Base-by-base conservation (phyloP, 2,888 invertebrate genomes). In the Dendrolimus houi region DNA sequence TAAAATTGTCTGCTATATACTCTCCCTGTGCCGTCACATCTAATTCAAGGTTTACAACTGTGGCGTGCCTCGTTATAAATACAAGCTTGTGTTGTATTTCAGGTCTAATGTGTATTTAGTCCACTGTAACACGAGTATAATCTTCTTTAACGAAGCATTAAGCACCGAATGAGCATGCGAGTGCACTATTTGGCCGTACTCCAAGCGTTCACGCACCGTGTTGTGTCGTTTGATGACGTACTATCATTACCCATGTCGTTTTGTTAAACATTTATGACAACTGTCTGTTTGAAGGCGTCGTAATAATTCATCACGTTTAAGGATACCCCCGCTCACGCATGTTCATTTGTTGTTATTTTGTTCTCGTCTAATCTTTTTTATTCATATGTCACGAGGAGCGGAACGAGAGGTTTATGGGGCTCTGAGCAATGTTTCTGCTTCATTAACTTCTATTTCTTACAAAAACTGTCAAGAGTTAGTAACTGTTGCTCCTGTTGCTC, bases 151-250 rank as follows among this genome's bases (percentile, higher is more conserved):
- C 66, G 62, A 67, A 67, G 65, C 70, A 65, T 71, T 62, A 62
- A 76, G 75, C 85, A 87, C 79, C 81, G 74, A 79, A 85, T 85
- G 85, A 83, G 87, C 88, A 89, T 90, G 87, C 80, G 81, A 72
- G 81, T 79, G 83, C 83, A 85, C 75, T 64, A 62, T 65, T 67
- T 69, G 66, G 61, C 69, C 62, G 64, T 66, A 68, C 66, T 65
- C 66, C 63, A 70, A 65, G 64, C 29, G 29, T 29, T 29, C 29
- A 29, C 29, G 29, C 60, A 64, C 64, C 63, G 60, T 58, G 9
- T 41, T 29, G 52, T 42, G 13, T 54, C 41, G 41, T 42, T 52
- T 10, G 40, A 47, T 17, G 42, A 54, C 52, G 29, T 57, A 55
- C 14, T 52, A 56, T 58, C 55, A 29, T 29, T 29, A 29, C 29